These are phyloP conservation scores for Parnassius glacialis DNA, from an alignment of 2,888 invertebrate species.

Conservation along the genomic window DNA sequence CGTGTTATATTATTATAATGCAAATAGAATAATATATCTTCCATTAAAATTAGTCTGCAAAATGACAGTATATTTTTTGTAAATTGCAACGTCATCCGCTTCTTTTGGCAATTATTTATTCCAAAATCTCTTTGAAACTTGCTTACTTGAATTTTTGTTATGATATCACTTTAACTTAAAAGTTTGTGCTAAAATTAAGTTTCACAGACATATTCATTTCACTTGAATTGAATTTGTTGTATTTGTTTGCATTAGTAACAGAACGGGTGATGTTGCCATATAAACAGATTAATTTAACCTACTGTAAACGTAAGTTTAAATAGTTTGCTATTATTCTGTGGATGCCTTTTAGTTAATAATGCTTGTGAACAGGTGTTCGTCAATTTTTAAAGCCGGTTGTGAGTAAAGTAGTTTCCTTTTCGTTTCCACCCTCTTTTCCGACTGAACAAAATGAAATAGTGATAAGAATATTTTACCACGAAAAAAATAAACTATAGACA, in stretches of 20 bases:
- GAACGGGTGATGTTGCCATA: conserved; percentile 19
- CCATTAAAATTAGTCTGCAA: conserved; percentile 16
- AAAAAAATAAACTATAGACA: conserved; percentile 50
- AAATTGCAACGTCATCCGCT: conserved; percentile 16
- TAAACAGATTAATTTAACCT: conserved; percentile 7
- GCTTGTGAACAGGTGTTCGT: conserved; percentile 38
- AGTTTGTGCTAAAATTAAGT: no score
- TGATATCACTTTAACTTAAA: no score
- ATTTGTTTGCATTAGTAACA: neutral
- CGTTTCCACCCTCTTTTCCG: conserved; percentile 44
- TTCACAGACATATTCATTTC: neutral
- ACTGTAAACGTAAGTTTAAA: conserved; percentile 9
- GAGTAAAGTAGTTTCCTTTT: conserved; percentile 46
- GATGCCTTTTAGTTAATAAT: conserved; percentile 24
- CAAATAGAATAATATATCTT: conserved; percentile 13
- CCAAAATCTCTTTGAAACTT: no score
- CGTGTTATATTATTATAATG: conserved; percentile 10
- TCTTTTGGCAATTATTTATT: no score
- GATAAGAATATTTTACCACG: conserved; percentile 66
- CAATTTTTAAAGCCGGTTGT: conserved; percentile 59
- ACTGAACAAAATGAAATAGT: conserved; percentile 62
- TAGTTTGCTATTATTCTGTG: conserved; percentile 19
- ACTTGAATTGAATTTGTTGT: neutral
- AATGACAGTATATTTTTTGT: conserved; percentile 8
- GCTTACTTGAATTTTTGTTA: no score